These are phyloP conservation scores for Hyposmocoma kahamanoa DNA, from an alignment of 1,140 invertebrate species.

Conservation along the genomic window DNA sequence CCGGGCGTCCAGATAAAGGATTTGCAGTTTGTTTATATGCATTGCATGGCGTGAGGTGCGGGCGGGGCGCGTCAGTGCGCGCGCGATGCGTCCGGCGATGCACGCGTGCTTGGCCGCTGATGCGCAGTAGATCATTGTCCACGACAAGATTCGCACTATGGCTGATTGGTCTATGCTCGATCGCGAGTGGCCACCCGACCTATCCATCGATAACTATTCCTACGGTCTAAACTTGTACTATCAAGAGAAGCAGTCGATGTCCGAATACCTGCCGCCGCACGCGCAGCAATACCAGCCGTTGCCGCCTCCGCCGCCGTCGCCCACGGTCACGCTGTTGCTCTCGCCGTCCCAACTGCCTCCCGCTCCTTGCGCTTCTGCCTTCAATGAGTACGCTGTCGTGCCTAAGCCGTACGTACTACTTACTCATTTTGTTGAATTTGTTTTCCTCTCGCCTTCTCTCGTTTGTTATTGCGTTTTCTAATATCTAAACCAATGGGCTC, in stretches of 20 bases:
- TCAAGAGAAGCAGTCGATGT: slow-evolving; percentile 14
- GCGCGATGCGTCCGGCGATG: slow-evolving; percentile 38
- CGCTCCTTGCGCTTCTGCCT: slow-evolving; percentile 1
- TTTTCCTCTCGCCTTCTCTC: too few relatives aligned
- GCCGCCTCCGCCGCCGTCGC: slow-evolving; percentile 10
- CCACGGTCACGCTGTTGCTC: slow-evolving; percentile 11
- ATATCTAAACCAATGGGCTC: too few relatives aligned
- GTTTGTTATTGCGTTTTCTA: too few relatives aligned
- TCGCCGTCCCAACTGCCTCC: slow-evolving; percentile 8
- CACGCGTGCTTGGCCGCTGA: slow-evolving; percentile 31
- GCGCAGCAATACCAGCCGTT: neutral
- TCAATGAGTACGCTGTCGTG: slow-evolving; percentile 11
- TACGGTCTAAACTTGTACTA: slow-evolving; percentile 18
- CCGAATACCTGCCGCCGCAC: slow-evolving; percentile 8
- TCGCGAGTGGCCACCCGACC: slow-evolving; percentile 21
- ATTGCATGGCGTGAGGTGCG: slow-evolving; percentile 18
- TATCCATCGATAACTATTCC: slow-evolving; percentile 14
- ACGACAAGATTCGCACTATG: slow-evolving; percentile 25
- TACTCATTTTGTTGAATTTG: too few relatives aligned
- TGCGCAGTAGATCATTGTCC: slow-evolving; percentile 25
- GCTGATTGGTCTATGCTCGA: slow-evolving; percentile 32
- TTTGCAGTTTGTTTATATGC: slow-evolving; percentile 53
- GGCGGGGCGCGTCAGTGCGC: slow-evolving; percentile 35
- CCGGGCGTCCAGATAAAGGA: slow-evolving; percentile 36
- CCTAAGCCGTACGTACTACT: too few relatives aligned